phyloP scores from a whole-genome alignment of 2,888 invertebrate genomes.

The Tachina lurida region DNA sequence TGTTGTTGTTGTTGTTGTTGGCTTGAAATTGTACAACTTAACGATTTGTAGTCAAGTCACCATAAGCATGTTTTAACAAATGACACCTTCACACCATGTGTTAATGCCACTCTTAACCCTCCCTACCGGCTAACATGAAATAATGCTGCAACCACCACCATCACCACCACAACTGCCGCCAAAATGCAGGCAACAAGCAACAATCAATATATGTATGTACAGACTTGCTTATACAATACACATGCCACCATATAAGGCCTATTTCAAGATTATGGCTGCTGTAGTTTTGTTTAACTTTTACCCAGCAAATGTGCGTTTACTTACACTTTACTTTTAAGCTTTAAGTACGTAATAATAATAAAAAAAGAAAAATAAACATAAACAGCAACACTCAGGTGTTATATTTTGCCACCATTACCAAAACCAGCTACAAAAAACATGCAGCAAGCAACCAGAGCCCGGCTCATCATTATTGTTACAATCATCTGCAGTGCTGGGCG shows the following conservation, averaged over 20 bases:
- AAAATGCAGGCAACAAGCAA: slow-evolving; percentile 27
- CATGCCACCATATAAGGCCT: slow-evolving; percentile 65
- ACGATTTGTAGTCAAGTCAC: slow-evolving; percentile 79
- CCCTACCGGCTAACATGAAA: not conserved
- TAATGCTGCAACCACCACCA: slow-evolving; percentile 10
- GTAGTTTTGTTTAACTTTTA: slow-evolving; percentile 71
- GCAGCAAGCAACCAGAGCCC: slow-evolving; percentile 38
- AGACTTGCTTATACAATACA: slow-evolving; percentile 28
- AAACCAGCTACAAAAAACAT: slow-evolving; percentile 50
- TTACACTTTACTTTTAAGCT: slow-evolving; percentile 72
- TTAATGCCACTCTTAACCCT: slow-evolving; percentile 40
- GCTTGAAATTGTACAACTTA: slow-evolving; percentile 71
- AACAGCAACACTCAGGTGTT: slow-evolving; percentile 59
- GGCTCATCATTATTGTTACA: slow-evolving; percentile 58
- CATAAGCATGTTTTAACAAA: slow-evolving; percentile 79
- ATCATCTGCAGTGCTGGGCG: slow-evolving; percentile 41
- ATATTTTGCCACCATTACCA: slow-evolving; percentile 66
- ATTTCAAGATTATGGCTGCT: slow-evolving; percentile 55
- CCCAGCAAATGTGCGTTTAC: slow-evolving; percentile 76
- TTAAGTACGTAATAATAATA: not conserved
- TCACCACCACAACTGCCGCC: too few relatives aligned
- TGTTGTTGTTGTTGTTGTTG: slow-evolving; percentile 25
- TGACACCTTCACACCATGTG: slow-evolving; percentile 78
- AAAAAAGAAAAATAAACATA: not conserved
- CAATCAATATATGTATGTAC: slow-evolving; percentile 4